Evolutionary conservation across 2,797 vertebrate species (phyloP), one percentile per base, ranked within the genome.

Genomic region (Calcarius lapponicus): DNA sequence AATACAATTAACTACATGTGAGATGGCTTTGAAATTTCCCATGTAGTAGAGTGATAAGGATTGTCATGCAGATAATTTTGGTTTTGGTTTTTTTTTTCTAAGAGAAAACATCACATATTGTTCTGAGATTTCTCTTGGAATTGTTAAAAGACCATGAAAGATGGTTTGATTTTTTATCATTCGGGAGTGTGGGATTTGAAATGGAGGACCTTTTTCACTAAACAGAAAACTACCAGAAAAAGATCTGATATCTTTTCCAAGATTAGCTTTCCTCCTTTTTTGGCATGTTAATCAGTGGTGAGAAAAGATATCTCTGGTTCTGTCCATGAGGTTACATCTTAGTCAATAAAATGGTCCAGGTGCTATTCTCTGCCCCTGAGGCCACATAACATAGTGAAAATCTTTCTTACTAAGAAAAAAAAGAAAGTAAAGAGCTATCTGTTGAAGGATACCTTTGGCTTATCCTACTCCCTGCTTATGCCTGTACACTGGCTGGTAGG

Each of bases 11-110:
- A 74, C 42, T 85, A 62, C 61, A 74, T 85, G 26, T 54, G n/a
- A 88, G 58, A 74, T 73, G 61, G 26, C 73, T 95, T 96, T 94
- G 70, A 93, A 93, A 67, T 88, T 88, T 69, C n/a, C 19, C 26
- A 19, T 73, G 26, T 56, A 84, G 14, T 40, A 69, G 47, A 92
- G 78, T 72, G 60, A 66, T 80, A 93, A 45, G 18, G 11, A n/a
- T 60, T 96, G 66, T 80, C 86, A 90, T 57, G 75, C 28, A 88
- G 50, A 80, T 74, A 6, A 80, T 80, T 88, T 88, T 61, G 28
- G 73, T n/a, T n/a, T n/a, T n/a, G 62, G 73, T 6, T 8, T 40
- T 62, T 64, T 47, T 71, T 70, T 19, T 9, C 5, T 56, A 29
- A 56, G 14, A 60, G 24, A 42, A 78, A 78, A 11, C 18, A 53